These are phyloP conservation scores for Cyrtonyx montezumae DNA, from an alignment of 2,113 vertebrate species.

Conservation along the genomic window DNA sequence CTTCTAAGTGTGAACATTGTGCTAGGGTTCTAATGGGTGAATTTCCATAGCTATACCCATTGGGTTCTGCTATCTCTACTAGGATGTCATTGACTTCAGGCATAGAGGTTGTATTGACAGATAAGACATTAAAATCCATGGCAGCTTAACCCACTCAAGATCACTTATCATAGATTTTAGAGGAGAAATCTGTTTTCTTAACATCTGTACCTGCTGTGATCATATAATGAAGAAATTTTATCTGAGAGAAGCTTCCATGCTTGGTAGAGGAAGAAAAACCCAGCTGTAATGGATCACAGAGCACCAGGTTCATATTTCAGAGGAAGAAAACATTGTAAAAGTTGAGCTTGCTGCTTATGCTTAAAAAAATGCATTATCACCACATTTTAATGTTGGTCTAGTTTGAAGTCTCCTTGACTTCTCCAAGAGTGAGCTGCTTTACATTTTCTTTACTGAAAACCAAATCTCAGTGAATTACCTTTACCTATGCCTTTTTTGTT, in stretches of 20 bases:
- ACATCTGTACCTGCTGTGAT: background rate
- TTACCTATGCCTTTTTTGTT: background rate
- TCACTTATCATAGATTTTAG: background rate
- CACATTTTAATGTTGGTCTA: background rate
- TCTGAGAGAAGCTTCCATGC: background rate
- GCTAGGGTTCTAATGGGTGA: background rate
- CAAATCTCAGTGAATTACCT: background rate
- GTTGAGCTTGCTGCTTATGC: background rate
- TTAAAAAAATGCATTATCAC: background rate
- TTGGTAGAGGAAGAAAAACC: background rate
- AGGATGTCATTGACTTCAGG: background rate
- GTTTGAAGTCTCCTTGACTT: background rate
- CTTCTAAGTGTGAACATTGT: background rate
- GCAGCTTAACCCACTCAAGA: background rate
- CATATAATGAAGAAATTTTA: background rate
- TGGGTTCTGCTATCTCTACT: background rate
- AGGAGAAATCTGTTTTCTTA: conserved; percentile 27
- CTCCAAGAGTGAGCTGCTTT: background rate
- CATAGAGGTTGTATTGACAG: background rate
- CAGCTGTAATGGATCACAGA: background rate
- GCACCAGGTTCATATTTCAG: background rate
- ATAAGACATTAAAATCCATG: background rate
- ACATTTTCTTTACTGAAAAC: background rate
- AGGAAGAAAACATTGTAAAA: background rate
- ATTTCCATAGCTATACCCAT: background rate